Conservation (phyloP, 2,888 invertebrate species). For the Odontocolon sp. region DNA sequence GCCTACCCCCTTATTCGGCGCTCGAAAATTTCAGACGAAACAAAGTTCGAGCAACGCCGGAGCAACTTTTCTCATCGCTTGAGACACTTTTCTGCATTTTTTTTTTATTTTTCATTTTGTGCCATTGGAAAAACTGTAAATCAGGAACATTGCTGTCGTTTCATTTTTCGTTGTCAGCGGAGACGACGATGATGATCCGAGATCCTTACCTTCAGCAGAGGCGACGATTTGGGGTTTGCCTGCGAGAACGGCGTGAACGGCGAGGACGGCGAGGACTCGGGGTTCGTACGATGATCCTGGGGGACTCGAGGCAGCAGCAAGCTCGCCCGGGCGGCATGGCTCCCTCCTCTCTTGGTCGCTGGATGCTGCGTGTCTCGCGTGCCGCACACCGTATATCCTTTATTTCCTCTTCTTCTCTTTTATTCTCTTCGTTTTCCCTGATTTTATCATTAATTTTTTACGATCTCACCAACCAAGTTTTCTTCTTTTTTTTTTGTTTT, state of each 20-base stretch:
- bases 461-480: constrained; percentile 23
- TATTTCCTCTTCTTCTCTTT: constrained; percentile 15
- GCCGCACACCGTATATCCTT: constrained; percentile 60
- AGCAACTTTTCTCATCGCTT: not conserved
- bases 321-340: constrained; percentile 80
- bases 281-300: constrained; percentile 66
- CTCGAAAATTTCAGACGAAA: constrained; percentile 7
- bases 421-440: not conserved
- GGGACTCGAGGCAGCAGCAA: constrained; percentile 71
- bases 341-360: constrained; percentile 69
- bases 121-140: not conserved
- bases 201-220: constrained; percentile 58
- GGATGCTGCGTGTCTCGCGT: constrained; percentile 59
- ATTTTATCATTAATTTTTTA: constrained; percentile 29
- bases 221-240: constrained; percentile 61
- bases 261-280: constrained; percentile 62
- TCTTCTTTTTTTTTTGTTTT: constrained; percentile 1
- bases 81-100: not conserved
- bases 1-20: not conserved
- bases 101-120: not conserved
- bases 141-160: not conserved
- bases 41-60: not conserved
- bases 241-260: constrained; percentile 60
- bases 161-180: too few relatives aligned
- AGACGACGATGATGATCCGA: not conserved